These are phyloP conservation scores for Amniataba percoides DNA, from an alignment of 2,797 vertebrate genomes.

Conservation along the genomic window DNA sequence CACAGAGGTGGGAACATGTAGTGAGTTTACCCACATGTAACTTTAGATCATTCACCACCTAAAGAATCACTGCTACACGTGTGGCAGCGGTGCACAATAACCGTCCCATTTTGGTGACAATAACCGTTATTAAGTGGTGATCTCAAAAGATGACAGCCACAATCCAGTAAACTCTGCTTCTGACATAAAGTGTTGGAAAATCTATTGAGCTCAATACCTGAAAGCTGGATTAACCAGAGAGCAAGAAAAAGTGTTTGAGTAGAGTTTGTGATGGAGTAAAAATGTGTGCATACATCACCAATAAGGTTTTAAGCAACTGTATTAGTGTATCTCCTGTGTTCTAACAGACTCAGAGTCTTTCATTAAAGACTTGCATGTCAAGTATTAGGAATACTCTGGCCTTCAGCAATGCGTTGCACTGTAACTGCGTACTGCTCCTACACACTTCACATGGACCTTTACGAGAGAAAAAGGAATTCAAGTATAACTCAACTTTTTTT, in stretches of 20 bases:
- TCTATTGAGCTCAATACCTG: background rate
- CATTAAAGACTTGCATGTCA: constrained; percentile 9
- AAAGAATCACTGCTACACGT: constrained; percentile 15
- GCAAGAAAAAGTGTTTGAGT: background rate
- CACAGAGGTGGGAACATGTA: constrained; percentile 1
- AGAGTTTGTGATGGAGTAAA: background rate
- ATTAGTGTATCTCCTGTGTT: background rate
- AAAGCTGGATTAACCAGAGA: background rate
- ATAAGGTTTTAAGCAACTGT: background rate
- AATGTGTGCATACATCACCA: background rate
- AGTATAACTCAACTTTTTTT: background rate
- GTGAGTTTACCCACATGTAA: background rate
- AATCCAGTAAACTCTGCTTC: background rate
- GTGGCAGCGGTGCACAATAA: background rate
- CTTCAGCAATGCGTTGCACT: constrained; percentile 15
- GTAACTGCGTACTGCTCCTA: constrained; percentile 4
- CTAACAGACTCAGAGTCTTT: background rate
- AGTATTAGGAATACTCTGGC: constrained; percentile 14
- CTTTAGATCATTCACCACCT: background rate
- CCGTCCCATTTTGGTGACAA: background rate
- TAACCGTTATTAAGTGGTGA: background rate
- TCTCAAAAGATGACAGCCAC: background rate
- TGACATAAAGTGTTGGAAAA: background rate
- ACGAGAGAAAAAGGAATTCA: background rate
- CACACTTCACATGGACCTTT: background rate